Base-by-base conservation (phyloP, 1,140 invertebrate genomes). In the Acromyrmex heyeri region DNA sequence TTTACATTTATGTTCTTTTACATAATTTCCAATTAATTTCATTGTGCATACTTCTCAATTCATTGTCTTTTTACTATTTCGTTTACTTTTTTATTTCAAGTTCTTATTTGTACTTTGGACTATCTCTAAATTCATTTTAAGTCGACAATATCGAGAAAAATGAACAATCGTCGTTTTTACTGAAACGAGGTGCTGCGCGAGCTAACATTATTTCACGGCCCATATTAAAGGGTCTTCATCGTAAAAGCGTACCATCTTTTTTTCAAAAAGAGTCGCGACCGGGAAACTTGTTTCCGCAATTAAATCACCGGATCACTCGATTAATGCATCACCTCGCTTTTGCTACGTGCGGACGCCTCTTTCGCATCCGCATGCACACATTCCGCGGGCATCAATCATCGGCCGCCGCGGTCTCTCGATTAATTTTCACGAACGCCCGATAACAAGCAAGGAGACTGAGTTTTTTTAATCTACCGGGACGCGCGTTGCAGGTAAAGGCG, bases 291-390 rank as follows among this genome's bases (percentile, higher is more conserved):
- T 83, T 81, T 83, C 79, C 79, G 55, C 69, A 83, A 83, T 83
- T 83, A 83, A 83, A 72, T 82, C 79, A 61, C 67, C 50, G 65
- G 53, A 72, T 82, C 67, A 72, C 79, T 50, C 79, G 55, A 83
- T 83, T 83, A 83, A 83, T 75, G 79, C 79, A 61, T 75, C 69
- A 14, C 69, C 59, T 75, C 27, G 55, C 79, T 73, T 62, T 83
- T 57, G 79, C 67, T 72, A 82, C 79, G 53, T 67, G 79, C 69
- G 38, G 55, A 24, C 67, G 24, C 67, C 24, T 82, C 24, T 59
- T 65, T 82, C 38, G 64, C 65, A 50, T 81, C 21, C 78, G 55
- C 55, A 34, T 21, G 53, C 78, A 53, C 67, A 34, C 8, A 70
- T 72, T 73, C 34, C 78, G 34, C 65, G 67, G 38, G 24, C 21